Conservation (phyloP, 1,140 invertebrate species). For the Telenomus remus region DNA sequence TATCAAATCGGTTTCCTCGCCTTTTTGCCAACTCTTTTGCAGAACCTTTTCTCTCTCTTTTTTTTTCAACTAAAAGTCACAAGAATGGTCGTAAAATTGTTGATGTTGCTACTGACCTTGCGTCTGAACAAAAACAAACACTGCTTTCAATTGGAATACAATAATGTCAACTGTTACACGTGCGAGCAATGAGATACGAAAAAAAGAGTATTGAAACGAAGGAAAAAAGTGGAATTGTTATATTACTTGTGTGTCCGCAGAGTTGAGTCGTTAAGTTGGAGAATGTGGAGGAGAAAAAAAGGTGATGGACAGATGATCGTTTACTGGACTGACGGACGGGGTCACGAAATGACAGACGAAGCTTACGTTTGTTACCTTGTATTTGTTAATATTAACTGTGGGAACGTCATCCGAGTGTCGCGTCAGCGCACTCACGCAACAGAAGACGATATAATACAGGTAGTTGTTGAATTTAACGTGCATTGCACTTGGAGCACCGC, state of each 20-base stretch:
- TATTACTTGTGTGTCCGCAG: too few relatives aligned
- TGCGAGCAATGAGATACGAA: too few relatives aligned
- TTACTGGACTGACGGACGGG: slow-evolving; percentile 34
- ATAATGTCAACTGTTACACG: too few relatives aligned
- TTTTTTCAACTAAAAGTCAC: too few relatives aligned
- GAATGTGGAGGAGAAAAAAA: slow-evolving; percentile 10
- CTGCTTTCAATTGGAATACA: too few relatives aligned
- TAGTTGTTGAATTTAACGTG: slow-evolving; percentile 69
- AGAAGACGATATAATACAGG: slow-evolving; percentile 69
- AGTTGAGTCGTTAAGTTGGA: background rate
- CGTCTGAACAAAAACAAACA: too few relatives aligned
- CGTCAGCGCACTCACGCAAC: slow-evolving; percentile 59
- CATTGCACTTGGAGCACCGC: slow-evolving; percentile 71
- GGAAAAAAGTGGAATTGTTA: too few relatives aligned
- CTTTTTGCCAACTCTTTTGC: background rate
- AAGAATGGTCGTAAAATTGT: too few relatives aligned
- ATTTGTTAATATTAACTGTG: slow-evolving; percentile 67
- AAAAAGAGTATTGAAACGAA: too few relatives aligned
- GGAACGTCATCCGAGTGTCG: slow-evolving; percentile 60
- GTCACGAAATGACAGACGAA: slow-evolving; percentile 48
- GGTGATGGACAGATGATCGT: slow-evolving; percentile 18
- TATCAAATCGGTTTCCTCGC: background rate
- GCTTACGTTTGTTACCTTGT: slow-evolving; percentile 67
- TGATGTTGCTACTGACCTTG: too few relatives aligned
- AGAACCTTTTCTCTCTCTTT: too few relatives aligned